Conservation (phyloP, 2,888 invertebrate species). For the Orgyia antiqua region DNA sequence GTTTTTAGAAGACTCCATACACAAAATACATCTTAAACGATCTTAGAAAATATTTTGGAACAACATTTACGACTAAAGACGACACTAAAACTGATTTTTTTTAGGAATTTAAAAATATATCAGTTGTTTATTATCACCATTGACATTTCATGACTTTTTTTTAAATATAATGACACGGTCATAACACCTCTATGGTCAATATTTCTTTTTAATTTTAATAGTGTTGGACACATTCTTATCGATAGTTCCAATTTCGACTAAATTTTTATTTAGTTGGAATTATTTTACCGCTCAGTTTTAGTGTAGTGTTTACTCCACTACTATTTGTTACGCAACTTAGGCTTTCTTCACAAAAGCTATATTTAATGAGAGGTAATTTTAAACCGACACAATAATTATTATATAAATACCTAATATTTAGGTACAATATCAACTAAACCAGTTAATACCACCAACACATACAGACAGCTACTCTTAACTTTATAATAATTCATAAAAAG, state of each 20-base stretch:
- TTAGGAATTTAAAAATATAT: conserved; percentile 21
- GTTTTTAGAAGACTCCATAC: conserved; percentile 52
- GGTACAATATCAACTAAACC: conserved; percentile 73
- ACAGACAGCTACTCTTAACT: conserved; percentile 70
- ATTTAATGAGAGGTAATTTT: conserved; percentile 74
- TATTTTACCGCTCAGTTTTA: conserved; percentile 37
- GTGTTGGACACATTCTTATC: conserved; percentile 1
- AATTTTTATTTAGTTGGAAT: conserved; percentile 4
- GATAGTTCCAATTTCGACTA: conserved; percentile 8
- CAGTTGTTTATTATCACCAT: conserved; percentile 15
- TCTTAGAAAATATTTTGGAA: conserved; percentile 73
- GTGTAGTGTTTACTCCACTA: conserved; percentile 54
- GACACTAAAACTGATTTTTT: conserved; percentile 57
- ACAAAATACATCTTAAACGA: conserved; percentile 38
- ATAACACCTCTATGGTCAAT: too few relatives aligned
- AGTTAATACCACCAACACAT: conserved; percentile 70
- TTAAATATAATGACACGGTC: conserved; percentile 2
- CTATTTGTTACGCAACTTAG: conserved; percentile 73
- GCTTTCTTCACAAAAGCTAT: conserved; percentile 72
- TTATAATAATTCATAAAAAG: conserved; percentile 73
- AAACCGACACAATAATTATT: conserved; percentile 74
- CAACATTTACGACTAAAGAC: conserved; percentile 69
- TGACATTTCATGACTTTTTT: conserved; percentile 18
- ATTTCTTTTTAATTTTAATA: too few relatives aligned
- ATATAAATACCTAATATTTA: conserved; percentile 71